Percentiles rank a stretch among this genome's conserved stretches.
phyloP scores from a whole-genome alignment of 2,888 invertebrate species.

The Hypolimnas misippus region DNA sequence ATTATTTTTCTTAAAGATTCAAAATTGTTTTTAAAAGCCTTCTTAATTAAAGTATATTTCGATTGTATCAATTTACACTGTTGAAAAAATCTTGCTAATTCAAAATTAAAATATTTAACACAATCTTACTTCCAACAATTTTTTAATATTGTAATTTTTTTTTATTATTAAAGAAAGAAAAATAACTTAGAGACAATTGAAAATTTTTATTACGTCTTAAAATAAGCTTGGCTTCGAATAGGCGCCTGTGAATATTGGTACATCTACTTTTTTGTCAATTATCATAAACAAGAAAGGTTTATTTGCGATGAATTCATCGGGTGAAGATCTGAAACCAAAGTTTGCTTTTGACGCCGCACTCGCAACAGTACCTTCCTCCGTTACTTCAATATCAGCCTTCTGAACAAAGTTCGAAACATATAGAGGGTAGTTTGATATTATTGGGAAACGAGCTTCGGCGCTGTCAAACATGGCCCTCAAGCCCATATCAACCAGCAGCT shows the following conservation, averaged over 20 bases:
- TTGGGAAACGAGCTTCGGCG: slow-evolving; percentile 54
- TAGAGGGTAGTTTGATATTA: slow-evolving; percentile 55
- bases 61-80: no score
- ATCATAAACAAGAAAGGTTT: slow-evolving; percentile 75
- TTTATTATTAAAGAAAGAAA: neutral
- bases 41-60: no score
- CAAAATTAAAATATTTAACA: no score
- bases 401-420: slow-evolving; percentile 67
- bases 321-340: slow-evolving; percentile 51
- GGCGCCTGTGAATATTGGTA: slow-evolving; percentile 68
- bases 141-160: neutral
- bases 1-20: no score
- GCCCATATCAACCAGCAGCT: slow-evolving; percentile 70
- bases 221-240: slow-evolving; percentile 68
- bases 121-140: no score
- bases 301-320: slow-evolving; percentile 58
- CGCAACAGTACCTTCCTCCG: slow-evolving; percentile 66
- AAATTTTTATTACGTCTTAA: slow-evolving; percentile 42
- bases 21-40: no score
- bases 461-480: slow-evolving; percentile 62
- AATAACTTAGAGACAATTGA: neutral
- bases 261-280: slow-evolving; percentile 57
- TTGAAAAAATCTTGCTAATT: no score
- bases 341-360: slow-evolving; percentile 53
- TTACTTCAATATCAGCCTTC: slow-evolving; percentile 71